Percentiles rank a stretch among this genome's conserved stretches.
phyloP scores from a whole-genome alignment of 2,797 vertebrate genomes.

The Myotis vivesi region DNA sequence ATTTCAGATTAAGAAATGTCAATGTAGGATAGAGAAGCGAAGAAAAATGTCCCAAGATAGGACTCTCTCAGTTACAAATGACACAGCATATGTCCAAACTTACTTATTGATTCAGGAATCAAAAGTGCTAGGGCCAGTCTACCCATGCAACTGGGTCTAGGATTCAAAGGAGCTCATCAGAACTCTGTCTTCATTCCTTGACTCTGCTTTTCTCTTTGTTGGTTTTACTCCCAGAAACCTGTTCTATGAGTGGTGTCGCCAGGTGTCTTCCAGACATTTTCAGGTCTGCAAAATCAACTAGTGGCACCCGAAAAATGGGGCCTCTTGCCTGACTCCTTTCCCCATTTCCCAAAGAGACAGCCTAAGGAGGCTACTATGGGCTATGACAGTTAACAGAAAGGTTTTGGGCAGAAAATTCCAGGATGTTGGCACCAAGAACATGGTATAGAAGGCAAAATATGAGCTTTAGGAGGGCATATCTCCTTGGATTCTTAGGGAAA shows the following conservation, averaged over 20 bases:
- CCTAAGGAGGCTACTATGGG: not conserved
- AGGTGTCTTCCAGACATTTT: not conserved
- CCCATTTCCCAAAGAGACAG: not conserved
- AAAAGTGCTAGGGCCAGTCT: not conserved
- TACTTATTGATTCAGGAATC: not conserved
- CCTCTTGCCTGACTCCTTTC: not conserved
- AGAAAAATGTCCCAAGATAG: not conserved
- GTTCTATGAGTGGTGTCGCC: not conserved
- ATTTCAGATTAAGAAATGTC: not conserved
- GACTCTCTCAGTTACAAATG: not conserved
- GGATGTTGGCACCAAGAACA: not conserved
- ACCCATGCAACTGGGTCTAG: not conserved
- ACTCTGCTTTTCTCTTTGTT: not conserved
- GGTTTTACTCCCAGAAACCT: not conserved
- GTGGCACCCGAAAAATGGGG: not conserved
- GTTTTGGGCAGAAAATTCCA: not conserved
- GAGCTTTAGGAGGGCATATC: rapidly evolving
- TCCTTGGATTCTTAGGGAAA: not conserved
- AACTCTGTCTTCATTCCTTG: not conserved
- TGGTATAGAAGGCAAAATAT: not conserved
- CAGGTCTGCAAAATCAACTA: not conserved
- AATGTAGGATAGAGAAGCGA: not conserved
- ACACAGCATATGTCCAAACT: not conserved
- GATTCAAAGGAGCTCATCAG: not conserved
- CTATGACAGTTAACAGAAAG: not conserved